Evolutionary conservation across 2,797 vertebrate genomes (phyloP).

Genomic region (Melanotaenia pygmaea): DNA sequence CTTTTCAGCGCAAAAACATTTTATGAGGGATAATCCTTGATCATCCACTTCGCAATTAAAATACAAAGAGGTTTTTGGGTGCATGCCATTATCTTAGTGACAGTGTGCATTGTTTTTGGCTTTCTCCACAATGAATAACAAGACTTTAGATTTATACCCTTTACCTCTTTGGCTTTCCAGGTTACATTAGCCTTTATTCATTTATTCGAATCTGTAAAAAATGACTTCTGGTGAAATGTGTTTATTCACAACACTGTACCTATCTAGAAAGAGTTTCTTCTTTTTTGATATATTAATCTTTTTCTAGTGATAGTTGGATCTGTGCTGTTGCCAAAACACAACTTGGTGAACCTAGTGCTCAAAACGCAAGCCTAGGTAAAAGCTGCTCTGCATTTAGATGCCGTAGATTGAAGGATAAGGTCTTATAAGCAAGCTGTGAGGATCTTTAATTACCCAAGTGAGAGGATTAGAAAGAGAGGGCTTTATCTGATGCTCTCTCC

Average conservation of each 20-base stretch:
- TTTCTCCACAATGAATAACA: conserved; percentile 21
- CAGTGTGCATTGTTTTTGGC: conserved; percentile 22
- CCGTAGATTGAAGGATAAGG: conserved; percentile 77
- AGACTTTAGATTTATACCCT: neutral
- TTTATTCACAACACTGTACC: conserved; percentile 2
- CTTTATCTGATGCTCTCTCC: conserved; percentile 68
- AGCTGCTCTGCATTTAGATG: conserved; percentile 68
- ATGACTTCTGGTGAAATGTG: neutral
- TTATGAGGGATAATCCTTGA: conserved; percentile 86
- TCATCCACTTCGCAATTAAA: conserved; percentile 86
- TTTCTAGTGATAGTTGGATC: conserved; percentile 50
- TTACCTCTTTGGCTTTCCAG: neutral
- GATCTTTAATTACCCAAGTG: conserved; percentile 79
- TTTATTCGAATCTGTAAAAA: neutral
- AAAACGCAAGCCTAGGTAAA: conserved; percentile 72
- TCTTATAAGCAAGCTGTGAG: conserved; percentile 68
- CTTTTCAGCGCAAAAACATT: conserved; percentile 81
- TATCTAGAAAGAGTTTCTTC: conserved; percentile 31
- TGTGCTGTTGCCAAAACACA: conserved; percentile 75
- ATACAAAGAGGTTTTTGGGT: conserved; percentile 64
- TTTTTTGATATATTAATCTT: conserved; percentile 45
- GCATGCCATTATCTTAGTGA: conserved; percentile 54
- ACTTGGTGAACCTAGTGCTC: conserved; percentile 69
- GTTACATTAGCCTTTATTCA: neutral
- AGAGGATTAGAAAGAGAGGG: conserved; percentile 72